A percentile compares a stretch with the other conserved stretches of the same genome.
phyloP scores from a whole-genome alignment of 2,113 vertebrate genomes.

The Esox niger region DNA sequence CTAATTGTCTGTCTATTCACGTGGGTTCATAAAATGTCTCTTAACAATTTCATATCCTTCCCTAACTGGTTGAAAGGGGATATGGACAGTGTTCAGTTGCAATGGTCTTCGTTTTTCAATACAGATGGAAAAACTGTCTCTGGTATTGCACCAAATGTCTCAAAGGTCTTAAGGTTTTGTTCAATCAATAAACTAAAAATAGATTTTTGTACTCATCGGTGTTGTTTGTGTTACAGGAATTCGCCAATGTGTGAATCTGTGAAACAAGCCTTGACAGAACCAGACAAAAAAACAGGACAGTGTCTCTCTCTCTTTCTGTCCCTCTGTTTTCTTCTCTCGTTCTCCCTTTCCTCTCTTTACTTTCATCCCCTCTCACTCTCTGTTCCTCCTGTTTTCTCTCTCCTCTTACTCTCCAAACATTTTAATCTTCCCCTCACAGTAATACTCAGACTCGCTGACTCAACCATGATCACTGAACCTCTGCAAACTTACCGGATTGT shows the following conservation, averaged over 20 bases:
- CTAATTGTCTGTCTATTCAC: not conserved
- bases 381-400: conserved; percentile 6
- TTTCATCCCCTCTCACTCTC: not conserved
- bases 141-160: not conserved
- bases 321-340: not conserved
- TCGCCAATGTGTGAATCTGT: conserved; percentile 62
- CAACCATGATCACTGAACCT: conserved; percentile 72
- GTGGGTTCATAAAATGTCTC: not conserved
- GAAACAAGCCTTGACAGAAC: conserved; percentile 68
- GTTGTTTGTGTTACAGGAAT: conserved; percentile 44
- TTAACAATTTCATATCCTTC: not conserved
- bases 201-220: conserved; percentile 35
- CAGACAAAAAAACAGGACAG: conserved; percentile 62
- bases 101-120: not conserved
- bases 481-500: conserved; percentile 59
- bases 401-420: not conserved
- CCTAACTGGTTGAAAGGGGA: not conserved
- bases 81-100: not conserved
- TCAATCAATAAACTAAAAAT: conserved; percentile 27
- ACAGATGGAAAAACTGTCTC: not conserved
- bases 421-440: conserved; percentile 57
- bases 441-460: conserved; percentile 62
- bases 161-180: not conserved
- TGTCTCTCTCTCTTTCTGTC: conserved; percentile 23
- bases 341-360: not conserved